Percentiles rank a stretch among this genome's conserved stretches.
Conservation (phyloP, 2,797 vertebrate species). For the Hafferia zeledoni region DNA sequence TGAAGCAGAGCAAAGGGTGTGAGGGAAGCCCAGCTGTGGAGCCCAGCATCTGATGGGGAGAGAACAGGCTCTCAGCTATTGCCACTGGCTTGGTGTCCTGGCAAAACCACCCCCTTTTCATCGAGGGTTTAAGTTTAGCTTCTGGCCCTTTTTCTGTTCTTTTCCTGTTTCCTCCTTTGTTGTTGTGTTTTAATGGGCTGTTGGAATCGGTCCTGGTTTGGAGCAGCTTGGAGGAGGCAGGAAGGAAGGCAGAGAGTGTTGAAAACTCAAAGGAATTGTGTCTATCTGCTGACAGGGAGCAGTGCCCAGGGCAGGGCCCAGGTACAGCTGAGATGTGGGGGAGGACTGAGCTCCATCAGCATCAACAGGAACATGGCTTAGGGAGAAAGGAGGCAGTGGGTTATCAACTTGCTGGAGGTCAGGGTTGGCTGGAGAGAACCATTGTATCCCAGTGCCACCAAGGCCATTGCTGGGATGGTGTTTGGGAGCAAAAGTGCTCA, state of each 20-base stretch:
- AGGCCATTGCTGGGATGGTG: rapidly evolving
- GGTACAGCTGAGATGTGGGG: rapidly evolving
- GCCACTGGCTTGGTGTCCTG: not conserved
- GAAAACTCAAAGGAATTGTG: not conserved
- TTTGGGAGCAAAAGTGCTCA: not conserved
- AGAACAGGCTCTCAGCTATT: not conserved
- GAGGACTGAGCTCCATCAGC: not conserved
- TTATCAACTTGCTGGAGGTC: not conserved
- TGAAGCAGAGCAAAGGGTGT: not conserved
- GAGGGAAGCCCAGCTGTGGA: not conserved
- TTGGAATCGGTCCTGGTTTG: not conserved
- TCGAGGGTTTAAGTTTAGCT: conserved; percentile 12
- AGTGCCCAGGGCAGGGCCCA: not conserved
- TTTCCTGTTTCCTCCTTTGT: not conserved
- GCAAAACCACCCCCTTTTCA: conserved; percentile 6
- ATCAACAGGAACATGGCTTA: rapidly evolving
- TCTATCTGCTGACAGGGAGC: not conserved
- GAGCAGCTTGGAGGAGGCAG: not conserved
- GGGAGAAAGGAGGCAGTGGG: not conserved
- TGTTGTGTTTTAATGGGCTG: not conserved
- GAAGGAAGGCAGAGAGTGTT: conserved; percentile 2
- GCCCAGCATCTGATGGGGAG: not conserved
- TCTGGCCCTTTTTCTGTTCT: not conserved
- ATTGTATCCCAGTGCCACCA: not conserved
- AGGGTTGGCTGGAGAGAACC: not conserved